phyloP scores from a whole-genome alignment of 2,797 vertebrate genomes.

The Falco novaeseelandiae region DNA sequence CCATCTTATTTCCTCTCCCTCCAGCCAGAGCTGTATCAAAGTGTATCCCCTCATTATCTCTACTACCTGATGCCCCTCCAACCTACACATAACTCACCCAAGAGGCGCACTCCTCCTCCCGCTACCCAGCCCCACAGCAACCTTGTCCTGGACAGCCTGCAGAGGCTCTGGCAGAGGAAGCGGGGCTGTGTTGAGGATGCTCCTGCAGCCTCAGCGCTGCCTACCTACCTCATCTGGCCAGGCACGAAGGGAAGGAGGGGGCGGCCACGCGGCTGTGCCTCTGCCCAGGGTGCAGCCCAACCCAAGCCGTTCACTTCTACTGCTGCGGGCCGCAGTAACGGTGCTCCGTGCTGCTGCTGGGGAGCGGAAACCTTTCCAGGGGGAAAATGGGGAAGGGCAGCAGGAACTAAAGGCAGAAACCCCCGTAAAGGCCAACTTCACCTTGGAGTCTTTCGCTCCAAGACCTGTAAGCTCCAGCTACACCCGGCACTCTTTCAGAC shows the following conservation, averaged over 20 bases:
- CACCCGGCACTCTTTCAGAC: not conserved
- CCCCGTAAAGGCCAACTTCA: not conserved
- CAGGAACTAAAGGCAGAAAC: not conserved
- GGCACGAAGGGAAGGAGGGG: not conserved
- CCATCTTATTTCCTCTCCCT: not conserved
- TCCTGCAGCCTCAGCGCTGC: not conserved
- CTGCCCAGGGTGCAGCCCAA: not conserved
- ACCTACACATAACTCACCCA: not conserved
- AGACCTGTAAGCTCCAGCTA: not conserved
- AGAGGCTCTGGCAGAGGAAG: not conserved
- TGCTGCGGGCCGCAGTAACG: not conserved
- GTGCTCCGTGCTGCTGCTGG: rapidly evolving
- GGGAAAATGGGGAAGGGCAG: not conserved
- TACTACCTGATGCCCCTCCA: not conserved
- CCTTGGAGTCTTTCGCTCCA: not conserved
- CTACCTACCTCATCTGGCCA: not conserved
- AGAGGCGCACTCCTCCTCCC: not conserved
- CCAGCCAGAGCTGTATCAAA: not conserved
- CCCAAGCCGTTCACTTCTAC: not conserved
- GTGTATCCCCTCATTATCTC: not conserved
- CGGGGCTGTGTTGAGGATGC: not conserved
- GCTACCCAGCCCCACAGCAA: rapidly evolving
- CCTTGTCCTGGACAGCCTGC: not conserved
- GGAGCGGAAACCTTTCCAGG: not conserved
- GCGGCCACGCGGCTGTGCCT: not conserved